phyloP scores from a whole-genome alignment of 2,888 invertebrate species.

The Cheilosia vulpina region DNA sequence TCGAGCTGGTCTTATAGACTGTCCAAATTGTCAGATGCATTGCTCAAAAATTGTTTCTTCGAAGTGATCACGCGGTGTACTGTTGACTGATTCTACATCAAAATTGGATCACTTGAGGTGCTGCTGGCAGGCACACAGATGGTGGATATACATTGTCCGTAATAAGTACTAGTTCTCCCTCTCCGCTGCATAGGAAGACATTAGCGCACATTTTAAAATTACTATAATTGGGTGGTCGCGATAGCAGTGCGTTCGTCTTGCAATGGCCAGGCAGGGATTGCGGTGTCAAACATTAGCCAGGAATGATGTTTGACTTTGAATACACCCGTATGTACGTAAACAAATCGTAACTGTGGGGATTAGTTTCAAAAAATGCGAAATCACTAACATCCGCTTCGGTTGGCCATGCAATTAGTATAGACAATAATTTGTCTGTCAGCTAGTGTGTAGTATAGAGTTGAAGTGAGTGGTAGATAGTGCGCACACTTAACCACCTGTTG shows the following conservation, averaged over 20 bases:
- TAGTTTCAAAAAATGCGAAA: conserved; percentile 55
- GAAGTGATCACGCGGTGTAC: not conserved
- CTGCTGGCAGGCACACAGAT: not conserved
- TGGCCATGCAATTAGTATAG: conserved; percentile 53
- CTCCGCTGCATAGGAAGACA: conserved; percentile 48
- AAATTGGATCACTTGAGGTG: conserved; percentile 54
- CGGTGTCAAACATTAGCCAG: conserved; percentile 48
- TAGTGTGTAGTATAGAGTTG: conserved; percentile 7
- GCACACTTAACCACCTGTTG: conserved; percentile 44
- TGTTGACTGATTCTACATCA: conserved; percentile 38
- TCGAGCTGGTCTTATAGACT: conserved; percentile 24
- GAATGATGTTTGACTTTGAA: conserved; percentile 66
- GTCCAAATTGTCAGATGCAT: conserved; percentile 44
- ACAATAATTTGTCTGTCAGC: conserved; percentile 70
- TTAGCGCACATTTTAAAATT: conserved; percentile 46
- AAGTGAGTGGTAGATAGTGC: conserved; percentile 36
- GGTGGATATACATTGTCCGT: conserved; percentile 7
- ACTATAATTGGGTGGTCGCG: conserved; percentile 62
- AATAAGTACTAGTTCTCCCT: conserved; percentile 13
- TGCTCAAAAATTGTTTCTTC: conserved; percentile 23
- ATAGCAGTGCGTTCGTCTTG: conserved; percentile 29
- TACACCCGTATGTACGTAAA: conserved; percentile 22
- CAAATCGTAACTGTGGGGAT: conserved; percentile 55
- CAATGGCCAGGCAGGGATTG: conserved; percentile 31
- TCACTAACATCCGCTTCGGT: conserved; percentile 67